These are phyloP conservation scores for Cyclophora albipunctata DNA, from an alignment of 2,888 invertebrate species.

Conservation along the genomic window DNA sequence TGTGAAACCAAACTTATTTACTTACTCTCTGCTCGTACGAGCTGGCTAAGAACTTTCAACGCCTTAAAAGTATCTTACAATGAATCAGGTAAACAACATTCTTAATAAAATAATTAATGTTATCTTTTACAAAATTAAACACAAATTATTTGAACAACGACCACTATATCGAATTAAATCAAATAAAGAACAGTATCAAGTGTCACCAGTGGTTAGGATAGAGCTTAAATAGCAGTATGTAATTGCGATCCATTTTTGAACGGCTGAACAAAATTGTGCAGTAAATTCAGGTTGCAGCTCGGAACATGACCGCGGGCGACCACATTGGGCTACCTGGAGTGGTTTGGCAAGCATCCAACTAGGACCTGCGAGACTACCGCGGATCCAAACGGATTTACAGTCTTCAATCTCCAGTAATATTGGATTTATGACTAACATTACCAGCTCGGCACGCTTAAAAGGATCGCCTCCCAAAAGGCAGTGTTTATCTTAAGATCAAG, in stretches of 20 bases:
- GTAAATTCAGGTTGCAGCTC: slow-evolving; percentile 26
- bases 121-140: too few relatives aligned
- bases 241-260: slow-evolving; percentile 4
- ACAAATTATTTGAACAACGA: too few relatives aligned
- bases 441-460: slow-evolving; percentile 18
- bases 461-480: slow-evolving; percentile 19
- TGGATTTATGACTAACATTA: slow-evolving; percentile 30
- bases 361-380: slow-evolving; percentile 22
- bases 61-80: too few relatives aligned
- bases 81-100: too few relatives aligned
- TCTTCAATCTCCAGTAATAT: slow-evolving; percentile 34
- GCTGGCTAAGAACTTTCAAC: too few relatives aligned
- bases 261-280: slow-evolving; percentile 15
- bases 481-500: slow-evolving; percentile 20
- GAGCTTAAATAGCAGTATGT: too few relatives aligned
- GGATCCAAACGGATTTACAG: slow-evolving; percentile 29
- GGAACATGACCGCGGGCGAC: slow-evolving; percentile 32
- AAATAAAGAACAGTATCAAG: too few relatives aligned
- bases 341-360: slow-evolving; percentile 44
- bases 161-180: too few relatives aligned
- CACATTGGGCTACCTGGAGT: slow-evolving; percentile 40
- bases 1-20: too few relatives aligned
- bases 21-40: too few relatives aligned
- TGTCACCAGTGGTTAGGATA: too few relatives aligned
- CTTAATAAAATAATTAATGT: too few relatives aligned